Evolutionary conservation across 2,888 invertebrate genomes (phyloP), one percentile per base, ranked within the genome.

Genomic region (Megalurothrips usitatus): DNA sequence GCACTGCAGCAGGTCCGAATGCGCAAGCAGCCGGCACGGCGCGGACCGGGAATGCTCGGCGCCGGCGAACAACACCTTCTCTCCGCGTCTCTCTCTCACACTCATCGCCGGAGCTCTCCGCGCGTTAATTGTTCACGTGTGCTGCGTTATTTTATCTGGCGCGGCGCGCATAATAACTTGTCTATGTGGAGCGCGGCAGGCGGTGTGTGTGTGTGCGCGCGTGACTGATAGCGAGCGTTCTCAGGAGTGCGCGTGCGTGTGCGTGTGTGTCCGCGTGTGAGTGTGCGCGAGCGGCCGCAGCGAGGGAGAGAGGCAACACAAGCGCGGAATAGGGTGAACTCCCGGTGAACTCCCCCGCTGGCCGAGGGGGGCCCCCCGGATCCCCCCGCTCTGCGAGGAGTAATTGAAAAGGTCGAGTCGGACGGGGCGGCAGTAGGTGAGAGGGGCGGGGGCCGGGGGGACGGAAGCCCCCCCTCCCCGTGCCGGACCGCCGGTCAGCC

Each of bases 321-420:
- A 26, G 68, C 68, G 68, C 68, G 68, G 26, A 75, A 26, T 26
- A 26, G 68, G 68, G 68, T 75, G 26, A 23, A 26, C 8, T 10
- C 8, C 68, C 26, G 68, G 4, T 23, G 23, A 8, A 12, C 10
- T 1, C 26, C 23, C 68, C 68, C 68, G 23, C 26, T 75, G 23
- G 1, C 9, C 9, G 68, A 8, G 23, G 23, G 9, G 6, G 23
- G n/a, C 68, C 23, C 23, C 68, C 23, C 23, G 1, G 19, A 1
- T n/a, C 63, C 19, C 63, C 19, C 63, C 63, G 19, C n/a, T 23
- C 23, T 2, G 9, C 68, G 23, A 23, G 68, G 68, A 68, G 68
- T 68, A 68, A 68, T 68, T 75, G 68, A 75, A 75, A 75, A 75
- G 68, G 68, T 68, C 68, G 68, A 68, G 68, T 68, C 23, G 68